These are phyloP conservation scores for Phytoseiulus persimilis DNA, from an alignment of 2,888 invertebrate genomes.

Conservation along the genomic window DNA sequence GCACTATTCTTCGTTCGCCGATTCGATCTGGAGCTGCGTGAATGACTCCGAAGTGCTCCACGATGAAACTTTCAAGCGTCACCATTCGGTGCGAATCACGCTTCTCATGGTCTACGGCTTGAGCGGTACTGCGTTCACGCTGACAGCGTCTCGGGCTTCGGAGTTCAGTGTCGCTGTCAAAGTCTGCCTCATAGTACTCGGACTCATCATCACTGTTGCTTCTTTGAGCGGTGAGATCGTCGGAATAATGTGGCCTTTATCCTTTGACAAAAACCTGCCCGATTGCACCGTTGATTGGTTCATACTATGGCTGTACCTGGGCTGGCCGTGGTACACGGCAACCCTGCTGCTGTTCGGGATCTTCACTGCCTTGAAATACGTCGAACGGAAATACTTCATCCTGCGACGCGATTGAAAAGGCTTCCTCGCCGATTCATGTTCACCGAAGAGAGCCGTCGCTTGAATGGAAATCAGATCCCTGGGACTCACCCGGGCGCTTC, in stretches of 20 bases:
- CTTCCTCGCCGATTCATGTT: neutral
- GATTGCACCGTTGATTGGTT: neutral
- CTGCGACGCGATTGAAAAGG: neutral
- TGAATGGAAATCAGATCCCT: neutral
- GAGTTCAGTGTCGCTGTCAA: neutral
- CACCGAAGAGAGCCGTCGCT: neutral
- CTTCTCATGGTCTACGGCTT: neutral
- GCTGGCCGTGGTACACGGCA: conserved; percentile 6
- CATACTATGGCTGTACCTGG: neutral
- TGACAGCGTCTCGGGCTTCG: neutral
- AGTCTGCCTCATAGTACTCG: neutral
- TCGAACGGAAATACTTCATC: conserved; percentile 23
- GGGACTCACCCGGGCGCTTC: neutral
- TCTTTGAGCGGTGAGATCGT: neutral
- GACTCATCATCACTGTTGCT: neutral
- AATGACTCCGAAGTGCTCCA: neutral
- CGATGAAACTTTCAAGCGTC: neutral
- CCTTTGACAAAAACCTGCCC: neutral
- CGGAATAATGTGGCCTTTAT: neutral
- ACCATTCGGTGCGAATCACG: neutral
- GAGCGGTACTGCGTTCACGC: neutral
- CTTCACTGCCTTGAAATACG: neutral
- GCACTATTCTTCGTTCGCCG: neutral
- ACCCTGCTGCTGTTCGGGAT: conserved; percentile 5
- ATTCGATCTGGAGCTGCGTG: neutral